Evolutionary conservation across 2,113 vertebrate species (phyloP).

Genomic region (Sturnus vulgaris): DNA sequence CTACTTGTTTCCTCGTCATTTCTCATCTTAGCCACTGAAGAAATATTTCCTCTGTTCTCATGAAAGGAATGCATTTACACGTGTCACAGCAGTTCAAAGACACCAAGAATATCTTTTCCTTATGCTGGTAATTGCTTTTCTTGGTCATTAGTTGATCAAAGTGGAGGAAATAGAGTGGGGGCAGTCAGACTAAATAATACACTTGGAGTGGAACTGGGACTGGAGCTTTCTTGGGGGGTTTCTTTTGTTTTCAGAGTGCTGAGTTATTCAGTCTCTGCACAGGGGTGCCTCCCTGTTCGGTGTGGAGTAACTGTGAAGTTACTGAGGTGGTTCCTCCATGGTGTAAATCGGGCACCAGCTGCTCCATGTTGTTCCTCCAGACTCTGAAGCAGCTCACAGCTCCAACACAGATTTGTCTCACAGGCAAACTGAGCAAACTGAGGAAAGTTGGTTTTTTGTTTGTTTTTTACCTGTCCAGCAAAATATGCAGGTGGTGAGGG

Average conservation of each 20-base stretch:
- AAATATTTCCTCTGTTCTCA: not conserved
- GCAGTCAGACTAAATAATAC: conserved; percentile 11
- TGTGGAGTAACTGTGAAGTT: not conserved
- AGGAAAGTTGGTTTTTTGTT: not conserved
- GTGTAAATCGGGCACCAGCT: not conserved
- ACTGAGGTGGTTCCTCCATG: rapidly evolving
- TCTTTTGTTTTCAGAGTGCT: not conserved
- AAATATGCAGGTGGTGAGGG: not conserved
- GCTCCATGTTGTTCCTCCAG: rapidly evolving
- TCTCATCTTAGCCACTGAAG: not conserved
- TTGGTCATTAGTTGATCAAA: conserved; percentile 26
- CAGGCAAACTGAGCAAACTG: not conserved
- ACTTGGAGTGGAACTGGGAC: not conserved
- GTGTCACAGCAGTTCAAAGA: not conserved
- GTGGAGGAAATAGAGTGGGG: not conserved
- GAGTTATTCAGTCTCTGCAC: not conserved
- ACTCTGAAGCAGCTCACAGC: rapidly evolving
- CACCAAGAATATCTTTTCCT: not conserved
- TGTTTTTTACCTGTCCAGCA: not conserved
- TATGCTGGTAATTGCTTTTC: conserved; percentile 29
- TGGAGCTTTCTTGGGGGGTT: not conserved
- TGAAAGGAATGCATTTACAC: not conserved
- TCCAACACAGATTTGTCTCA: not conserved
- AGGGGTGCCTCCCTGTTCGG: not conserved
- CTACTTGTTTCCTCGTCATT: not conserved